Base-by-base conservation (phyloP, 2,888 invertebrate genomes). In the Mantis religiosa region DNA sequence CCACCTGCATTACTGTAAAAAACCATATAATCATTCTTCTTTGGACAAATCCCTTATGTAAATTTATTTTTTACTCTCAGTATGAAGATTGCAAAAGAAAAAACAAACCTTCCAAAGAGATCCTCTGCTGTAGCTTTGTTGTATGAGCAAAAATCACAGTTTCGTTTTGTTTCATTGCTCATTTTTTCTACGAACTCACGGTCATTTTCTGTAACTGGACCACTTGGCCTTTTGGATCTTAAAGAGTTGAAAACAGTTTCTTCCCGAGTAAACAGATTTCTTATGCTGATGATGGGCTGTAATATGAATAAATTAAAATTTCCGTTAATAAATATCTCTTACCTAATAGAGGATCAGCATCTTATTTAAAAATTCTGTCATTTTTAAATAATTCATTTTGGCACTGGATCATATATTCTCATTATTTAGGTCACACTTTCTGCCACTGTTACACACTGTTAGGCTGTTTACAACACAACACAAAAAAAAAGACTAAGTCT, bases 61-160 rank as follows among this genome's bases (percentile, higher is more conserved):
- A 1, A 41, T 41, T 41, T 71, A 71, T 71, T 71, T 71, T 71
- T 71, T 71, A 71, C 4, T n/a, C 6, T 71, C 20, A 71, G 20
- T 25, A 71, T 71, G 8, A 15, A 71, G 54, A 25, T 6, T 71
- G 20, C 25, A 71, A 25, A 71, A 3, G 15, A n/a, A 71, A 20
- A 71, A 6, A 71, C 54, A 6, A 20, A 91, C 91, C 93, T 92
- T 25, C 93, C 93, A 91, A 93, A 93, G 14, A 90, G 84, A 90
- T 93, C 93, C 89, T 92, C 91, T 20, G 93, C 93, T 20, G 93
- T 93, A 86, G 91, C 90, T 71, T 90, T 90, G 87, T 91, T 90
- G 90, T 92, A 92, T 47, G 91, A 91, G 90, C 93, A 93, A 91
- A 93, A 93, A 91, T 93, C 93, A 92, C 93, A 93, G 20, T 90